phyloP scores from a whole-genome alignment of 2,888 invertebrate genomes.

The Brachylomia viminalis region DNA sequence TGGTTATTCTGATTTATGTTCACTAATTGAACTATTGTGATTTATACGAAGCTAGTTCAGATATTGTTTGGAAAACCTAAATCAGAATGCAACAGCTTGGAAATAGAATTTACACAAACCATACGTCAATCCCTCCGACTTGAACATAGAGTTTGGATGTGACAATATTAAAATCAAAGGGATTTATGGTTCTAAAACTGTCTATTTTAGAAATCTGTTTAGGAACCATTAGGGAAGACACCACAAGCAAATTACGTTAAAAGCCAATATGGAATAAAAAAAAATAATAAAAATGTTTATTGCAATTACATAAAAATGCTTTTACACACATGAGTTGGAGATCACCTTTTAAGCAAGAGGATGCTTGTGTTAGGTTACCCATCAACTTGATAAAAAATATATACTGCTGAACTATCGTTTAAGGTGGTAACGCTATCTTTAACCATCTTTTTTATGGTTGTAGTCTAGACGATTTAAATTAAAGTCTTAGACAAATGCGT shows the following conservation, averaged over 20 bases:
- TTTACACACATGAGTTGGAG: no score
- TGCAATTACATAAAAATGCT: no score
- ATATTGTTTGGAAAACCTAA: slow-evolving; percentile 41
- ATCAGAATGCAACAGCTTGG: slow-evolving; percentile 17
- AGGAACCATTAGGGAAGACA: neutral
- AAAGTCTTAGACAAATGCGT: slow-evolving; percentile 2
- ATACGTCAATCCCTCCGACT: neutral
- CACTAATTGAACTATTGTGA: slow-evolving; percentile 66
- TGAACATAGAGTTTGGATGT: neutral
- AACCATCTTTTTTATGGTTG: slow-evolving; percentile 13
- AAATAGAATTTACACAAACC: slow-evolving; percentile 13
- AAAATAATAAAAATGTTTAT: no score
- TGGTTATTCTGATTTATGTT: slow-evolving; percentile 67
- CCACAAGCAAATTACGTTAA: neutral
- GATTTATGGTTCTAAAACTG: neutral
- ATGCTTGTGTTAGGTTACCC: no score
- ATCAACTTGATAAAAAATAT: slow-evolving; percentile 8
- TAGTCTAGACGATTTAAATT: slow-evolving; percentile 41
- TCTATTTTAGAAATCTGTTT: neutral
- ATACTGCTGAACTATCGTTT: slow-evolving; percentile 6
- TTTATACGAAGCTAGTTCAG: slow-evolving; percentile 50
- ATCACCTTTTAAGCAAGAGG: no score
- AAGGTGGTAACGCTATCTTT: slow-evolving; percentile 13
- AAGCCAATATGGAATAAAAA: neutral
- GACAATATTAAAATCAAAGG: slow-evolving; percentile 3